These are phyloP conservation scores for Zosterops japonicus DNA, from an alignment of 2,113 vertebrate species.

Conservation along the genomic window DNA sequence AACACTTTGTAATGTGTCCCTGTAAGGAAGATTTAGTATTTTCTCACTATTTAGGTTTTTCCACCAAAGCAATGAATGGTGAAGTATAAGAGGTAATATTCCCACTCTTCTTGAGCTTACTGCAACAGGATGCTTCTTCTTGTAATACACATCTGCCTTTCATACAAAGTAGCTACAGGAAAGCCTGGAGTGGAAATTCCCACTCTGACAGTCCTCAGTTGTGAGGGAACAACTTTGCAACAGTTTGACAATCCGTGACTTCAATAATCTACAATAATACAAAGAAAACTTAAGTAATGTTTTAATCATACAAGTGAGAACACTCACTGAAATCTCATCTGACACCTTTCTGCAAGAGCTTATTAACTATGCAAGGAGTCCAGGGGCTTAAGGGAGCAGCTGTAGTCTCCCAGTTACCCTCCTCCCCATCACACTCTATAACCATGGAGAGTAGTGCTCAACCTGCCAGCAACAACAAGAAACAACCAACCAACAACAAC, in stretches of 20 bases:
- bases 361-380: not conserved
- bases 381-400: not conserved
- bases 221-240: not conserved
- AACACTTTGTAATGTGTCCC: not conserved
- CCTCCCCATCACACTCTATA: not conserved
- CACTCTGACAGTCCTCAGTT: not conserved
- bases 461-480: not conserved
- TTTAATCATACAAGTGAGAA: not conserved
- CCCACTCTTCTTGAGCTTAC: not conserved
- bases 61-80: not conserved
- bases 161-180: not conserved
- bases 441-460: not conserved
- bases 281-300: not conserved
- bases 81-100: not conserved
- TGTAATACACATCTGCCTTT: not conserved
- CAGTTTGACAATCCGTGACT: not conserved
- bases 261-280: not conserved
- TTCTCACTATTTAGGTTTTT: not conserved
- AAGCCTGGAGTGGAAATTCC: rapidly evolving
- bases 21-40: not conserved
- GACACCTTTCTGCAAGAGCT: not conserved
- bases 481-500: not conserved
- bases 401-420: not conserved
- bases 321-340: not conserved
- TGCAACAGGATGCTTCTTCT: not conserved